Evolutionary conservation across 2,888 invertebrate genomes (phyloP), one percentile per base, ranked within the genome.

Genomic region (Epinotia brunnichana): DNA sequence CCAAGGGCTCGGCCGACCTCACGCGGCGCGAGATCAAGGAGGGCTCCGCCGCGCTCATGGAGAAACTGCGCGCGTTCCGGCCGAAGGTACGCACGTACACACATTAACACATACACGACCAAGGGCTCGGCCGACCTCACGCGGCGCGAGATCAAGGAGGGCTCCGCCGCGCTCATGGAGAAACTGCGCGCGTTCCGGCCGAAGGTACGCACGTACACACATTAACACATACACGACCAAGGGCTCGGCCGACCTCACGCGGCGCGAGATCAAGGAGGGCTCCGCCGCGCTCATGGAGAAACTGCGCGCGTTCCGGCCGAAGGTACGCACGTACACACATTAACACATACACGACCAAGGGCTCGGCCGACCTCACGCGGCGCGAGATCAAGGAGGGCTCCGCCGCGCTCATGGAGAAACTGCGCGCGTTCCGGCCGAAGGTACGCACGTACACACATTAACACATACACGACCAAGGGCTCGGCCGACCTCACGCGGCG

Each of bases 41-140:
- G 94, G 98, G 97, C 88, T 97, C 97, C 78, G 96, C 97, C 82
- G 95, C 97, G 82, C 92, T 99, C 79, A 94, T 97, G 80, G 98
- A 98, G 85, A 99, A 99, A 92, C 94, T 99, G 82, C 95, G 96
- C 90, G 96, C 97, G 86, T 99, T 96, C 94, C 96, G 96, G 83
- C 99, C 99, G 78, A 99, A 99, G 94, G 64, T 64, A 2, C 51
- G 10, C 51, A 9, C 17, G 17, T 17, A 9, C 51, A 3, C 15
- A 15, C 13, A 24, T n/a, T n/a, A n/a, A n/a, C n/a, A n/a, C n/a
- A n/a, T n/a, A n/a, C n/a, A n/a, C 99, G 69, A 98, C 99, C 1
- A 98, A 98, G 92, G 99, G 99, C 78, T 98, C 98, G 82, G 98
- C 98, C 2, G 99, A 99, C 94, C 95, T 99, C 76, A 98, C 98